These are phyloP conservation scores for Stichopus horrens DNA, from an alignment of 53 echinoderm and acorn worm genomes.

Conservation along the genomic window DNA sequence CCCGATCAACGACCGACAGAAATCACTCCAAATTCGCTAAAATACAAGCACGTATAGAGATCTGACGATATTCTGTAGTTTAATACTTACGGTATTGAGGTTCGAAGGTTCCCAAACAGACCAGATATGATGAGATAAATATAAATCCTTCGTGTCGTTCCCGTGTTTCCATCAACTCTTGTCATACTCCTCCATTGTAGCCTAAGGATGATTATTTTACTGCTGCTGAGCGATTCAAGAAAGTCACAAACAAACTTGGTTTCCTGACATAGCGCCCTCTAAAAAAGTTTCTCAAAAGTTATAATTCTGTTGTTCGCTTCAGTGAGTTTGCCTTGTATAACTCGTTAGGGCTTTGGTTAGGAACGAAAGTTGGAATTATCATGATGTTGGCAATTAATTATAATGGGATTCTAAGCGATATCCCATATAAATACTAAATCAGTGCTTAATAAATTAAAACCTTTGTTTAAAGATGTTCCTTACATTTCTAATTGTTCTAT, in stretches of 20 bases:
- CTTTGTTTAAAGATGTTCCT: too few species aligned
- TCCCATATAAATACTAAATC: too few species aligned
- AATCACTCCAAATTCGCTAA: neutral
- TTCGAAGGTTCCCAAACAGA: neutral
- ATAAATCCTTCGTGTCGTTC: neutral
- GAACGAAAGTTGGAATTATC: too few species aligned
- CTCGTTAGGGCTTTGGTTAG: too few species aligned
- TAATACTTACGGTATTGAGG: neutral
- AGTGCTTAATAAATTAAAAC: too few species aligned
- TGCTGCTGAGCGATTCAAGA: neutral
- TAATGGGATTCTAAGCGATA: too few species aligned
- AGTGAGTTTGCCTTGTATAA: neutral
- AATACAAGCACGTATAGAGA: neutral
- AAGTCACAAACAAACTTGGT: conserved; percentile 33
- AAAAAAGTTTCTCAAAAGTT: conserved; percentile 18
- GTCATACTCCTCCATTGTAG: neutral
- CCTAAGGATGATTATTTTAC: neutral
- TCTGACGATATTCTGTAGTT: neutral
- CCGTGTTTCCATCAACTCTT: neutral
- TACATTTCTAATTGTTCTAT: too few species aligned
- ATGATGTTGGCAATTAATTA: too few species aligned
- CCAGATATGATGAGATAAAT: neutral
- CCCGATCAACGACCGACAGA: neutral
- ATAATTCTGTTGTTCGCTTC: neutral
- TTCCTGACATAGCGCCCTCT: conserved; percentile 13